Evolutionary conservation across 2,888 invertebrate genomes (phyloP), one percentile per base, ranked within the genome.

Genomic region (Oxyscelio sp.): DNA sequence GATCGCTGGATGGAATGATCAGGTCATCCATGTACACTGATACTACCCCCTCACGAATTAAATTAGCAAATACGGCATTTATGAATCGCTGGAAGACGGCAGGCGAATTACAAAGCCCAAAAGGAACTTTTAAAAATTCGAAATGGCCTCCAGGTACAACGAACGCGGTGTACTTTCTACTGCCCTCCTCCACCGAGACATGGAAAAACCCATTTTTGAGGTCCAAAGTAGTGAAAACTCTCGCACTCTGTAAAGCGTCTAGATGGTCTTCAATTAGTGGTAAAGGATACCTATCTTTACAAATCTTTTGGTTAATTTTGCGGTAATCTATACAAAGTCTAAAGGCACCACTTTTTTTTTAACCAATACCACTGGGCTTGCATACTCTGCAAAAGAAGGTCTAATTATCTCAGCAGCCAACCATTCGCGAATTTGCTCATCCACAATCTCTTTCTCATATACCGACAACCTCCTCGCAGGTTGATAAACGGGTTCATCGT

Each of bases 381-480:
- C 65, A 58, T 71, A 83, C 15, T 84, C 75, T 0, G 84, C 75
- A 2, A 70, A 34, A 17, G 74, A 74, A 13, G 48, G 43, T 27
- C 66, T 43, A n/a, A 79, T 63, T 4, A 71, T 43, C 6, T 63
- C 79, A 27, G 21, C 52, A 22, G 19, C 24, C 17, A 22, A 19
- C 52, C 52, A 52, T 19, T 52, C 52, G 24, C 24, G 11, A 22
- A 52, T 19, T 24, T 52, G 52, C 13, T 19, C 15, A 24, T 52
- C 24, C 15, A 52, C 52, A 22, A 52, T 13, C 8, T 52, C 11
- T 15, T 19, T 52, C 13, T 52, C 52, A 11, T 13, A 13, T 24
- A 24, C 19, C 19, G 52, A 52, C 24, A 52, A 11, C 15, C 52
- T 19, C 52, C 52, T 52, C 8, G 52, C 24, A 13, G 19, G n/a